Conservation (phyloP, 2,888 invertebrate species). For the Argyresthia goedartella region DNA sequence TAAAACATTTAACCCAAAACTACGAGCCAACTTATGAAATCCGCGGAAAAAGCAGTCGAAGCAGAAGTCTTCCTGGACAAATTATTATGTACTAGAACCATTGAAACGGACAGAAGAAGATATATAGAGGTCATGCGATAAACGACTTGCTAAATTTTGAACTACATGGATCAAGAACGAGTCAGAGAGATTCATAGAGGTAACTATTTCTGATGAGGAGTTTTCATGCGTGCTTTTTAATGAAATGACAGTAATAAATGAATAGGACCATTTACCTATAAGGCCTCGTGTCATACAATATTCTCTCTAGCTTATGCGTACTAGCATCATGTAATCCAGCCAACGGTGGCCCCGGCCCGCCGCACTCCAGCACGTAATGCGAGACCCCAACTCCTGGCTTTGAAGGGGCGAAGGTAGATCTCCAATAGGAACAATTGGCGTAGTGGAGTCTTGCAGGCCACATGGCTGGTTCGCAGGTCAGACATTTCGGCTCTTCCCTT, state of each 20-base stretch:
- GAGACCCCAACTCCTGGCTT: constrained; percentile 56
- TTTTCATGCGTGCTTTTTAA: too few species aligned
- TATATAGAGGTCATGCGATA: too few species aligned
- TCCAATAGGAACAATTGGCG: constrained; percentile 89
- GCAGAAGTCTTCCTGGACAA: too few species aligned
- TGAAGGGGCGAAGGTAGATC: constrained; percentile 77
- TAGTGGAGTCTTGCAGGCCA: constrained; percentile 86
- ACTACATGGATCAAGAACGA: too few species aligned
- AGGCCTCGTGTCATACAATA: constrained; percentile 82
- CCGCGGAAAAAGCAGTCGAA: too few species aligned
- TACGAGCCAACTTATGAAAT: too few species aligned
- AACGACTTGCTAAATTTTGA: too few species aligned
- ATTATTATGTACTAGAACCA: too few species aligned
- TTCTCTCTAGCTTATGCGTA: constrained; percentile 81
- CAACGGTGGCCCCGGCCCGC: constrained; percentile 92
- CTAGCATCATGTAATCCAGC: constrained; percentile 83
- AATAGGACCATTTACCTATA: constrained; percentile 51
- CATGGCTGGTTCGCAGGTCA: constrained; percentile 87
- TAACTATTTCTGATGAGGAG: too few species aligned
- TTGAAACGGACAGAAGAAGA: too few species aligned
- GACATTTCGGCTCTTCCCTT: constrained; percentile 83
- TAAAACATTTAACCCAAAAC: too few species aligned
- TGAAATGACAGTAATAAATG: neutral
- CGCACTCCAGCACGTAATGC: constrained; percentile 87
- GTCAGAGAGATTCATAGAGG: too few species aligned